Conservation (phyloP, 2,888 invertebrate species). For the Tinea trinotella region DNA sequence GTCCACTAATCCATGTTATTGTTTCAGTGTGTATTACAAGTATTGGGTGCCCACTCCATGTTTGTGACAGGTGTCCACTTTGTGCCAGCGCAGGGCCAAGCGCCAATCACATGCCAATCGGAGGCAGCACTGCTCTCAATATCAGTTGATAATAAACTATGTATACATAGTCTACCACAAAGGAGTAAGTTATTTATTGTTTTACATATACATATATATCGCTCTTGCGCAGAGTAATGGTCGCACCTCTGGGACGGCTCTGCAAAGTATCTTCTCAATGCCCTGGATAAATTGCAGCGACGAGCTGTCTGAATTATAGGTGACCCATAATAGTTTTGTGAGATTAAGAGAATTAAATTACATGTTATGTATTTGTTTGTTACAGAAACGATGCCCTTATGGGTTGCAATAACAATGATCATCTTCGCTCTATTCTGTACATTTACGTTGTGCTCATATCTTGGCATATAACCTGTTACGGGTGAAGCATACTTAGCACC, state of each 20-base stretch:
- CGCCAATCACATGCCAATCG: conserved; percentile 79
- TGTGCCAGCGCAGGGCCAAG: conserved; percentile 74
- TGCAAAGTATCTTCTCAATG: too few relatives aligned
- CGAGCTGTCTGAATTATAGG: too few relatives aligned
- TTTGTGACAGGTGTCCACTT: conserved; percentile 98
- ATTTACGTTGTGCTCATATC: conserved; percentile 86
- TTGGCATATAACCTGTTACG: conserved; percentile 75
- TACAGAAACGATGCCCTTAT: conserved; percentile 85
- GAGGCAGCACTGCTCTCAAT: conserved; percentile 94
- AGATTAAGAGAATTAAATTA: conserved; percentile 19
- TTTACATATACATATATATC: too few relatives aligned
- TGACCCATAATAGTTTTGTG: not conserved
- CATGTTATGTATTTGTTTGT: too few relatives aligned
- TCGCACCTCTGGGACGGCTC: too few relatives aligned
- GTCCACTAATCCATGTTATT: too few relatives aligned
- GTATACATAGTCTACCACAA: conserved; percentile 88
- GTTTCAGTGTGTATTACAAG: conserved; percentile 87
- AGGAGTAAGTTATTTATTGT: conserved; percentile 73
- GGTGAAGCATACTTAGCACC: too few relatives aligned
- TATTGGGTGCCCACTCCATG: conserved; percentile 91
- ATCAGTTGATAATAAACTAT: conserved; percentile 94
- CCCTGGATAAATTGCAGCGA: too few relatives aligned
- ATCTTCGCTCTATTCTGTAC: conserved; percentile 83
- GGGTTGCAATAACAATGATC: conserved; percentile 84
- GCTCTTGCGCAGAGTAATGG: too few relatives aligned